Evolutionary conservation across 2,113 vertebrate genomes (phyloP).

Genomic region (Xenus cinereus): DNA sequence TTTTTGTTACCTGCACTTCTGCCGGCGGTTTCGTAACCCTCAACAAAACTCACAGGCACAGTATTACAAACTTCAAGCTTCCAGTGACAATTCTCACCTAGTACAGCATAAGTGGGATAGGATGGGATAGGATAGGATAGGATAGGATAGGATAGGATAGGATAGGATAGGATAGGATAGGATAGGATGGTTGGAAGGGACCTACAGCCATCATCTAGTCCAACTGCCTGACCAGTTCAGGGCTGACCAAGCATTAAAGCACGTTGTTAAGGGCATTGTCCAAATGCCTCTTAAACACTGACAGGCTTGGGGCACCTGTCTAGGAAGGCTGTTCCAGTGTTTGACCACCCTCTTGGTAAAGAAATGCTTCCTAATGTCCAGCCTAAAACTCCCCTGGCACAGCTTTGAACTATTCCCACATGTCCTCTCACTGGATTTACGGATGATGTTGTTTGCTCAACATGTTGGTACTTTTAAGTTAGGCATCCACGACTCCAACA

Average conservation of each 20-base stretch:
- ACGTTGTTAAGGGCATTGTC: rapidly evolving
- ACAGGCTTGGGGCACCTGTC: background rate
- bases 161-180: no score
- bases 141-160: no score
- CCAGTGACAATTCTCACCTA: background rate
- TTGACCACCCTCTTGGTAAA: no score
- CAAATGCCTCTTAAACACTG: background rate
- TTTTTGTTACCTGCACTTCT: background rate
- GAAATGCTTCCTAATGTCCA: background rate
- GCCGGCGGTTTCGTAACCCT: background rate
- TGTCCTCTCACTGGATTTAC: background rate
- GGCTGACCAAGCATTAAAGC: background rate
- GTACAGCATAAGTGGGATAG: background rate
- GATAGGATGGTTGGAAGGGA: background rate
- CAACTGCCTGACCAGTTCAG: background rate
- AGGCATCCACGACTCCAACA: background rate
- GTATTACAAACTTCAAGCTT: background rate
- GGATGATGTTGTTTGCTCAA: background rate
- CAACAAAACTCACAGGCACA: background rate
- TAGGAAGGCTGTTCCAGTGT: background rate
- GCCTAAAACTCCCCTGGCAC: rapidly evolving
- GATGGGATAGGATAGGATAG: background rate
- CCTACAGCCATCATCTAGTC: rapidly evolving
- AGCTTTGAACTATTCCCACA: background rate
- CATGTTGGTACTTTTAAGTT: rapidly evolving